These are phyloP conservation scores for Cactoblastis cactorum DNA, from an alignment of 2,888 invertebrate species.

Conservation along the genomic window DNA sequence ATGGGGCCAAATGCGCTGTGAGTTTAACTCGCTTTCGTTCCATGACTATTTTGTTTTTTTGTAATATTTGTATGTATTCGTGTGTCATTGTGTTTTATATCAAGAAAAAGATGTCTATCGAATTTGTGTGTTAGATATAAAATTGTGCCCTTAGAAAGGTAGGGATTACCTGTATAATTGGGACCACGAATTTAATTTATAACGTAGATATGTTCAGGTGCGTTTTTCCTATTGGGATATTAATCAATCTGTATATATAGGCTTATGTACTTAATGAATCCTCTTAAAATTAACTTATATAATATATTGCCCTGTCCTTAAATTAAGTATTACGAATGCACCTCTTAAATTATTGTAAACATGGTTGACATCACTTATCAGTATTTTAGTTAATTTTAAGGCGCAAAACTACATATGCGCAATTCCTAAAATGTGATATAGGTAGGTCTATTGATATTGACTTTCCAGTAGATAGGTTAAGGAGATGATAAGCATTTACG, in stretches of 20 bases:
- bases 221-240: conserved; percentile 13
- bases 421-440: conserved; percentile 77
- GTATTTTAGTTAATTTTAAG: conserved; percentile 36
- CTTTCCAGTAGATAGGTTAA: conserved; percentile 43
- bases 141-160: conserved; percentile 13
- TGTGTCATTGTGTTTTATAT: not conserved
- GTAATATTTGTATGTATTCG: not conserved
- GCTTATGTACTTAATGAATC: conserved; percentile 20
- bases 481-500: conserved; percentile 29
- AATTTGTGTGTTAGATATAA: conserved; percentile 9
- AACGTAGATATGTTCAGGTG: conserved; percentile 2
- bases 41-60: conserved; percentile 33
- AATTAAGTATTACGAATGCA: conserved; percentile 17
- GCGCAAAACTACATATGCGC: conserved; percentile 50
- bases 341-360: conserved; percentile 23
- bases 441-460: too few relatives aligned
- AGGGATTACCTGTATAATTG: conserved; percentile 5
- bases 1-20: conserved; percentile 73
- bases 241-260: conserved; percentile 12
- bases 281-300: conserved; percentile 15
- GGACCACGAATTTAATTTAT: conserved; percentile 14
- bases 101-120: conserved; percentile 8
- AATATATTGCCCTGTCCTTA: conserved; percentile 16
- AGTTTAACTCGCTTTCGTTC: conserved; percentile 43
- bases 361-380: conserved; percentile 41